phyloP scores from a whole-genome alignment of 2,797 vertebrate genomes.

The Sebastes paucispinis region DNA sequence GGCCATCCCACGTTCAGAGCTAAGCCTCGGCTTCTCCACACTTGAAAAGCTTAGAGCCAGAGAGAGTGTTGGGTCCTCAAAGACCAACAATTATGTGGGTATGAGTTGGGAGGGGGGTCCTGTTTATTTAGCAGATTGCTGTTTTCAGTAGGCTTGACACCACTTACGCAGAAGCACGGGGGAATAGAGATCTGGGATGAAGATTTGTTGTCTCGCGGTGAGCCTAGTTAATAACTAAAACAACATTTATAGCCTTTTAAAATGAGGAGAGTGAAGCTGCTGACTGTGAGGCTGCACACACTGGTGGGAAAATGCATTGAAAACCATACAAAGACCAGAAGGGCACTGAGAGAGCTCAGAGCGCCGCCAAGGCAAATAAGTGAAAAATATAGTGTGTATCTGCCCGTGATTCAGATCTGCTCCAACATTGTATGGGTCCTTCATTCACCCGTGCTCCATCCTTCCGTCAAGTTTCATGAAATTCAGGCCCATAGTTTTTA shows the following conservation, averaged over 20 bases:
- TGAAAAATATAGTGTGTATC: not conserved
- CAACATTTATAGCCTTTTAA: not conserved
- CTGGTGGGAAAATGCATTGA: not conserved
- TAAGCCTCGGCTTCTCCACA: slow-evolving; percentile 34
- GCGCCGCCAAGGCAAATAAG: not conserved
- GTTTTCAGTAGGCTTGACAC: slow-evolving; percentile 28
- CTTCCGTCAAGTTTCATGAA: not conserved
- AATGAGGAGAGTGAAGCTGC: not conserved
- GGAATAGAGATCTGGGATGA: not conserved
- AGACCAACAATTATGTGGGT: slow-evolving; percentile 26
- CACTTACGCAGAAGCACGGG: not conserved
- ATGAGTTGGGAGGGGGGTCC: slow-evolving; percentile 11
- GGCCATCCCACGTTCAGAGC: slow-evolving; percentile 20
- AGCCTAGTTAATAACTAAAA: slow-evolving; percentile 4
- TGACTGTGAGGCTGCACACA: not conserved
- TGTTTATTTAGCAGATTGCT: slow-evolving; percentile 39
- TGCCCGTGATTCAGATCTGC: not conserved
- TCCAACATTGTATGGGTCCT: not conserved
- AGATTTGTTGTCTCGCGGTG: not conserved
- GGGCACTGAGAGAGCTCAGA: not conserved
- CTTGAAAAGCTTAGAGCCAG: slow-evolving; percentile 49
- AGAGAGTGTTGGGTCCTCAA: slow-evolving; percentile 41
- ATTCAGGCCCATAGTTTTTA: not conserved
- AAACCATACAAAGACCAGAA: not conserved
- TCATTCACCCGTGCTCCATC: not conserved